Percentiles rank a stretch among this genome's conserved stretches.
phyloP scores from a whole-genome alignment of 2,888 invertebrate genomes.

The Eustalomyia histrio region DNA sequence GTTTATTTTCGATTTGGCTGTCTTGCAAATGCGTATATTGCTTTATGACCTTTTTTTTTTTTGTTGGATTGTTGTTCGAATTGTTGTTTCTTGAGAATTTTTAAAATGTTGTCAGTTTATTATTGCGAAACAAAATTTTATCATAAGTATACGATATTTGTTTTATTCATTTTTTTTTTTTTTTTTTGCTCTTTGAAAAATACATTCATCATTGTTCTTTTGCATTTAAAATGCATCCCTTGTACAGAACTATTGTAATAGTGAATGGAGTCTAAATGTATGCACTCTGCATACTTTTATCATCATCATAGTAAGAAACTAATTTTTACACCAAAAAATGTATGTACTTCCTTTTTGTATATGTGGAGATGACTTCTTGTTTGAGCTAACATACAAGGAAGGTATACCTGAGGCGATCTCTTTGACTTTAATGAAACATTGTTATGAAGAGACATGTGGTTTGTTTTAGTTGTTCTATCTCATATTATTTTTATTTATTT shows the following conservation, averaged over 20 bases:
- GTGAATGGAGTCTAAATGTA: slow-evolving; percentile 2
- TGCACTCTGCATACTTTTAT: slow-evolving; percentile 18
- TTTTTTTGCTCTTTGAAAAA: slow-evolving; percentile 10
- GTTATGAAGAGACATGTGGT: too few species aligned
- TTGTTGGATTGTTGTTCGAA: background rate
- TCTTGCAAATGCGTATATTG: slow-evolving; percentile 1
- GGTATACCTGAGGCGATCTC: too few species aligned
- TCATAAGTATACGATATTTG: slow-evolving; percentile 12
- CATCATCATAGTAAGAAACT: background rate
- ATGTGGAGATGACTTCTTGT: too few species aligned
- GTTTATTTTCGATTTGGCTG: slow-evolving; percentile 2
- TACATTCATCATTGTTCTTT: slow-evolving; percentile 45
- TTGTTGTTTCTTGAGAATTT: background rate
- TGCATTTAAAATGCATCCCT: slow-evolving; percentile 30
- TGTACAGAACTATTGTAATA: slow-evolving; percentile 6
- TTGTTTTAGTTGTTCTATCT: too few species aligned
- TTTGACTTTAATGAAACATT: too few species aligned
- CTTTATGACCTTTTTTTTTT: slow-evolving; percentile 28
- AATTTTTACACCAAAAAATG: too few species aligned
- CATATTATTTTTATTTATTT: too few species aligned
- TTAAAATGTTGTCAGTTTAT: slow-evolving; percentile 3
- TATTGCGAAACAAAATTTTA: slow-evolving; percentile 20
- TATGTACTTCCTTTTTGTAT: too few species aligned
- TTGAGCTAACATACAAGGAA: too few species aligned
- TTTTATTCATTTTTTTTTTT: slow-evolving; percentile 30